A percentile compares a stretch with the other conserved stretches of the same genome.
phyloP scores from a whole-genome alignment of 2,113 vertebrate genomes.

The Peromyscus maniculatus region DNA sequence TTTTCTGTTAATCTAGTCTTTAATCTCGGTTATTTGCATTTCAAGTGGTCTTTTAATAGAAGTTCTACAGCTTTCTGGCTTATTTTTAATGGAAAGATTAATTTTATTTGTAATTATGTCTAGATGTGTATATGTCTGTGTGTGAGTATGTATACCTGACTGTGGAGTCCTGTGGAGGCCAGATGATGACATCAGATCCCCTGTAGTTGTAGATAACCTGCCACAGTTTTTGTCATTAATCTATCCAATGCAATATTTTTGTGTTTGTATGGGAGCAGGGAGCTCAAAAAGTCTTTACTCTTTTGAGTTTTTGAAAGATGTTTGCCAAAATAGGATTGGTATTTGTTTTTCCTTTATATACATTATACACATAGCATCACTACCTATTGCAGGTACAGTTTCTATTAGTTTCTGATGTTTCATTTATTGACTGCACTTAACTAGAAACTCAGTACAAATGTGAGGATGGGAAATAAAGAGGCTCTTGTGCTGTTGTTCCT shows the following conservation, averaged over 20 bases:
- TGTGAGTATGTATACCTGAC: neutral
- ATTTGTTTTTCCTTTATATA: neutral
- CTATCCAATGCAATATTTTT: neutral
- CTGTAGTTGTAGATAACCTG: neutral
- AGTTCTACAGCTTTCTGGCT: neutral
- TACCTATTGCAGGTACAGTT: neutral
- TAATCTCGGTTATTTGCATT: neutral
- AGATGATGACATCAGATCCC: neutral
- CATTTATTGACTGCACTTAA: neutral
- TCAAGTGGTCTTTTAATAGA: neutral
- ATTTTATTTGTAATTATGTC: neutral
- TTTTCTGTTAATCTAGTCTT: neutral
- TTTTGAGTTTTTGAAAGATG: neutral
- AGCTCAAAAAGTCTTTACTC: neutral
- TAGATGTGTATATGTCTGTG: neutral
- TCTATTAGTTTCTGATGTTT: neutral
- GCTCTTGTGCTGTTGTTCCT: neutral
- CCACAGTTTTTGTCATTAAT: neutral
- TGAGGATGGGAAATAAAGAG: neutral
- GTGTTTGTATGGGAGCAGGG: neutral
- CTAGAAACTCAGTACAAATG: neutral
- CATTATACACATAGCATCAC: neutral
- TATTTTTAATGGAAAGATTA: neutral
- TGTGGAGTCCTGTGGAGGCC: neutral
- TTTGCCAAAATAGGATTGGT: neutral